These are phyloP conservation scores for Magallana gigas DNA, from an alignment of 1,140 invertebrate species.

Conservation along the genomic window DNA sequence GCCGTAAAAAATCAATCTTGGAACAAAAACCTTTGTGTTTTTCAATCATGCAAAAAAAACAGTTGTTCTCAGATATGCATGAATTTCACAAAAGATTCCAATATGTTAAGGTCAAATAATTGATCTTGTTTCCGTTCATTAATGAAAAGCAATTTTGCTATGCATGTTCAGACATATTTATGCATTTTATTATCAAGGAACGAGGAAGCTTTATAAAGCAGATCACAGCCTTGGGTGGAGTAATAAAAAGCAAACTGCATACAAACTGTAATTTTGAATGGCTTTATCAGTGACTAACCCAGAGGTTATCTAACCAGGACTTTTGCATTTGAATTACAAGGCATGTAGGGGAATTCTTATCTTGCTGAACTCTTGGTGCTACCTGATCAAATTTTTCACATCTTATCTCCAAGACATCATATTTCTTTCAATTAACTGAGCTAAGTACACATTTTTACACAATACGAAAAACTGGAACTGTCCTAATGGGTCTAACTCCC, in stretches of 20 bases:
- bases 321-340: slow-evolving; percentile 10
- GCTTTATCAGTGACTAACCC: neutral
- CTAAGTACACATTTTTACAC: too few species aligned
- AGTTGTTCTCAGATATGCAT: neutral
- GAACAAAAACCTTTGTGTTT: too few species aligned
- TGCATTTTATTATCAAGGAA: too few species aligned
- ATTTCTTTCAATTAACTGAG: neutral
- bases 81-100: neutral
- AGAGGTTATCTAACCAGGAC: slow-evolving; percentile 29
- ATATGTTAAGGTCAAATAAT: neutral
- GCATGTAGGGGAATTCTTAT: neutral
- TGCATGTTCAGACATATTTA: neutral
- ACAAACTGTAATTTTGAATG: neutral
- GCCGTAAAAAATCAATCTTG: too few species aligned
- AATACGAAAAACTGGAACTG: too few species aligned
- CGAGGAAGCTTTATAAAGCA: too few species aligned
- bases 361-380: slow-evolving; percentile 1
- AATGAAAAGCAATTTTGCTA: neutral
- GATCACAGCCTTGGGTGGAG: neutral
- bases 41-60: too few species aligned
- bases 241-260: neutral
- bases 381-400: slow-evolving; percentile 21
- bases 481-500: too few species aligned
- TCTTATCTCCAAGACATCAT: neutral
- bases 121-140: neutral